Conservation (phyloP, 2,888 invertebrate genomes). For the Brachynemurus nebulosus region DNA sequence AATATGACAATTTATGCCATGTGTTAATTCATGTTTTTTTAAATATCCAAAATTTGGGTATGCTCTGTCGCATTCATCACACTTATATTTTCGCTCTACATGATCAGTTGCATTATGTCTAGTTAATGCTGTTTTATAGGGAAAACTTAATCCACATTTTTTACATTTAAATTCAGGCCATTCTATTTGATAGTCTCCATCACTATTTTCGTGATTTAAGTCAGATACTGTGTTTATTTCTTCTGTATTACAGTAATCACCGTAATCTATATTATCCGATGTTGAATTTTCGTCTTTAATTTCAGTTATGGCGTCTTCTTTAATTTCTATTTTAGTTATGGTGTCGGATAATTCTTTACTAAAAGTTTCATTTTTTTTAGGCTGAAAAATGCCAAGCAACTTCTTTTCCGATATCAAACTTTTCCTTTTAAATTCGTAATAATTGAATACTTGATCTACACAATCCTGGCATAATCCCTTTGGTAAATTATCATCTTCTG, state of each 20-base stretch:
- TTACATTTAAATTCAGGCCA: background rate
- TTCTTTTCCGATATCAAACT: slow-evolving; percentile 1
- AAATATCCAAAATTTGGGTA: background rate
- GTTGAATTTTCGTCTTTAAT: background rate
- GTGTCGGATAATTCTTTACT: background rate
- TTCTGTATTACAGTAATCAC: background rate
- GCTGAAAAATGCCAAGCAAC: background rate
- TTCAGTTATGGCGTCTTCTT: background rate
- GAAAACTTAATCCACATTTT: background rate
- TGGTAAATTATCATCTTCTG: slow-evolving; percentile 49
- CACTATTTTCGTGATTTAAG: background rate
- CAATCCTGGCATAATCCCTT: slow-evolving; percentile 53
- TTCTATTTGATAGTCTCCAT: background rate
- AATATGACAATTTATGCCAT: slow-evolving; percentile 3
- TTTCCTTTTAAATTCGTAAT: slow-evolving; percentile 4
- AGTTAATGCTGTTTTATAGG: background rate
- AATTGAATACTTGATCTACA: slow-evolving; percentile 39
- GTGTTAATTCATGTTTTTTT: slow-evolving; percentile 4
- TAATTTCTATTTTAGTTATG: background rate
- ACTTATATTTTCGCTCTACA: slow-evolving; percentile 3
- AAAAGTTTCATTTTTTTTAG: background rate
- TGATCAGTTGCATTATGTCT: background rate
- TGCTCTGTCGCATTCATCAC: slow-evolving; percentile 2
- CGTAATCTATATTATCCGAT: background rate
- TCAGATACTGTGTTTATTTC: background rate